These are phyloP conservation scores for Metellina segmentata DNA, from an alignment of 2,888 invertebrate genomes.

Conservation along the genomic window DNA sequence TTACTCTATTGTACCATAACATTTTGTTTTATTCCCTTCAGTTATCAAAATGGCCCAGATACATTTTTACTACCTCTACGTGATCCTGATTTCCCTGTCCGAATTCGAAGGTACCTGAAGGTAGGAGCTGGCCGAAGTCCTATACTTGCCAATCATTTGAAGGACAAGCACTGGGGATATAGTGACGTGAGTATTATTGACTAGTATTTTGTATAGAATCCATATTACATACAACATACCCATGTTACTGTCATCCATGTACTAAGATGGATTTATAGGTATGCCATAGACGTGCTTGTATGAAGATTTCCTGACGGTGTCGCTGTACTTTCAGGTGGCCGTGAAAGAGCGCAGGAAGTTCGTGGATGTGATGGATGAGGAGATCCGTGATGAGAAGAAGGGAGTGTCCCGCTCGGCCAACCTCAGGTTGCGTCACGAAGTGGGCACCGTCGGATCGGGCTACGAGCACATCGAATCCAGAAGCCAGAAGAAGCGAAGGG, in stretches of 20 bases:
- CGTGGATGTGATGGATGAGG: conserved; percentile 97
- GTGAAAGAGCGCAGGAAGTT: conserved; percentile 94
- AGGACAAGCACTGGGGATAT: conserved; percentile 78
- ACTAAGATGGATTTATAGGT: too few species aligned
- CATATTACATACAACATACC: too few species aligned
- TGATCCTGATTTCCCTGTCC: conserved; percentile 96
- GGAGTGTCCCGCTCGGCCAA: conserved; percentile 81
- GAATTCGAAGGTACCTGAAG: conserved; percentile 95
- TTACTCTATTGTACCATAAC: too few species aligned
- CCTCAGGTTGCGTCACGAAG: conserved; percentile 89
- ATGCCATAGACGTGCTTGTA: too few species aligned
- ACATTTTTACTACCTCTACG: conserved; percentile 96
- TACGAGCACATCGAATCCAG: conserved; percentile 86
- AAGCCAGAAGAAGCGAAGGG: conserved; percentile 56
- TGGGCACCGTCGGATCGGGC: conserved; percentile 91
- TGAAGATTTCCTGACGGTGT: too few species aligned
- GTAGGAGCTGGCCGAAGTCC: conserved; percentile 79
- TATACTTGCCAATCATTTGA: conserved; percentile 77
- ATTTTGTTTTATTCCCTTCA: conserved; percentile 80
- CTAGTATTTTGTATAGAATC: too few species aligned
- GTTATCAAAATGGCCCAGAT: conserved; percentile 98
- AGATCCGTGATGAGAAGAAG: conserved; percentile 94
- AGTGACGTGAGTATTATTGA: conserved; percentile 58
- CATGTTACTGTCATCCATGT: too few species aligned
- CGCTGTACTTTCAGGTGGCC: conserved; percentile 81